Evolutionary conservation across 2,113 vertebrate genomes (phyloP).

Genomic region (Mirza zaza): DNA sequence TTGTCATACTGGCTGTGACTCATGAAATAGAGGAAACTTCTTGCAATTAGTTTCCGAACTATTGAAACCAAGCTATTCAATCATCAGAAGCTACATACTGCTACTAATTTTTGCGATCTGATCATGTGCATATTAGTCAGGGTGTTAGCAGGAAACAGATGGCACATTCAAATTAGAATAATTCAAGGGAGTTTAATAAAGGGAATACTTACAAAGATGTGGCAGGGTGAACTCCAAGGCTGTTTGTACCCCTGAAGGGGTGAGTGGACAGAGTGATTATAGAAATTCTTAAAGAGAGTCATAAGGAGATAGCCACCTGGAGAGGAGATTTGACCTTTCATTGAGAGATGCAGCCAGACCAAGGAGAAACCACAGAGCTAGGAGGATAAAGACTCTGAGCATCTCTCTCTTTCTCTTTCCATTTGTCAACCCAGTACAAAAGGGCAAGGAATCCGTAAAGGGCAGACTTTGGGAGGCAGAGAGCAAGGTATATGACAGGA

Average conservation of each 20-base stretch:
- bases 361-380: constrained; percentile 14
- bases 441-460: not conserved
- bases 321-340: not conserved
- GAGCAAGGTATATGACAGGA: not conserved
- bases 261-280: not conserved
- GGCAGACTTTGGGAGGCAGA: not conserved
- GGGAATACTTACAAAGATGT: constrained; percentile 21
- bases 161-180: constrained; percentile 33
- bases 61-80: not conserved
- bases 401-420: not conserved
- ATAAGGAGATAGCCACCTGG: not conserved
- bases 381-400: not conserved
- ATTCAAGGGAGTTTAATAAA: constrained; percentile 55
- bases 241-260: not conserved
- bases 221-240: not conserved
- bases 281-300: constrained; percentile 16
- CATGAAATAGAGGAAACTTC: not conserved
- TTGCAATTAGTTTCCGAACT: constrained; percentile 20
- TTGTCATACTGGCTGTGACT: not conserved
- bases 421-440: not conserved
- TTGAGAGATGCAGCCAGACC: not conserved
- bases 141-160: constrained; percentile 54
- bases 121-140: constrained; percentile 46
- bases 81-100: not conserved
- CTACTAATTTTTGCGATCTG: constrained; percentile 27